Conservation (phyloP, 2,888 invertebrate genomes). For the Nomada fabriciana region DNA sequence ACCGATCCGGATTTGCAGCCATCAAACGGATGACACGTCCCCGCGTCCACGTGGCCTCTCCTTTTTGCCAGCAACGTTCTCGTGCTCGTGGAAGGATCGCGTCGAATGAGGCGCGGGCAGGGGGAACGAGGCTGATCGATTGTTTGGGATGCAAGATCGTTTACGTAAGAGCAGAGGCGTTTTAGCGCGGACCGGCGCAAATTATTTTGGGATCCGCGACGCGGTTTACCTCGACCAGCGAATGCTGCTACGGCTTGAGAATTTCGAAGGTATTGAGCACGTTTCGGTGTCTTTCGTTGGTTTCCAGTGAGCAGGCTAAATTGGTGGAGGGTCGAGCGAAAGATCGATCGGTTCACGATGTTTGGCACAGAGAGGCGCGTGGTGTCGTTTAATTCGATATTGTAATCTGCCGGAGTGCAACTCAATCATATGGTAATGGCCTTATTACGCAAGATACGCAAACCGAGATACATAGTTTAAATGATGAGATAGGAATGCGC, state of each 20-base stretch:
- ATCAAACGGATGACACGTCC: not conserved
- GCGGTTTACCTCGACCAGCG: slow-evolving; percentile 51
- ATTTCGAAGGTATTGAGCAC: slow-evolving; percentile 11
- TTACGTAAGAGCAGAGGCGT: slow-evolving; percentile 54
- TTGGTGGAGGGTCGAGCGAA: no score
- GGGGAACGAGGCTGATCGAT: slow-evolving; percentile 14
- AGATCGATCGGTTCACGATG: no score
- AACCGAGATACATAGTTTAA: slow-evolving; percentile 9
- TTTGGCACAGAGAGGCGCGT: not conserved
- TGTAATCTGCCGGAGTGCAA: not conserved
- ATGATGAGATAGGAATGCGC: not conserved
- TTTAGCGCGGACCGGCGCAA: slow-evolving; percentile 32
- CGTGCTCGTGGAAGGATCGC: not conserved
- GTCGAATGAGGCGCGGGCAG: not conserved
- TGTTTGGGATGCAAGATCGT: slow-evolving; percentile 27
- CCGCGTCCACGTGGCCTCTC: not conserved
- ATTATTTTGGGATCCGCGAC: slow-evolving; percentile 67
- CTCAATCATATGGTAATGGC: not conserved
- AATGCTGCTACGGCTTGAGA: slow-evolving; percentile 15
- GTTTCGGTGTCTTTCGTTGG: not conserved
- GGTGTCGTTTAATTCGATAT: not conserved
- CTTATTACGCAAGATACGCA: slow-evolving; percentile 1
- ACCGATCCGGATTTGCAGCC: slow-evolving; percentile 3
- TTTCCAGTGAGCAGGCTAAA: no score
- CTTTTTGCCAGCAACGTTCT: not conserved